A percentile compares a stretch with the other conserved stretches of the same genome.
phyloP scores from a whole-genome alignment of 2,113 vertebrate species.

The Tursiops truncatus region DNA sequence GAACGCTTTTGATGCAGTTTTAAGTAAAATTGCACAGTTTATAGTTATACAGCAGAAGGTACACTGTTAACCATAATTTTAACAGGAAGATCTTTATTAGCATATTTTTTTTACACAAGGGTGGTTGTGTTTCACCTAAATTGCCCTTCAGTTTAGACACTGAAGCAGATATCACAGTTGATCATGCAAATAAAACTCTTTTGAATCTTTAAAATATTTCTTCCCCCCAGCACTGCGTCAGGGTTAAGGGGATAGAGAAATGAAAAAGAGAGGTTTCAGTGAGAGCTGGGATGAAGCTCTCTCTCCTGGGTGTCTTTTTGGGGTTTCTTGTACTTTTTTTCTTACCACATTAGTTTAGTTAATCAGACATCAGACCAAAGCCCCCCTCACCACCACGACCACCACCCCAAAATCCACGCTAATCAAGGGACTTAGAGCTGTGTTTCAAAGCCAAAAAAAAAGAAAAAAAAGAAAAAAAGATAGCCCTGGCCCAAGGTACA shows the following conservation, averaged over 20 bases:
- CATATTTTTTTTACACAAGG: slow-evolving; percentile 83
- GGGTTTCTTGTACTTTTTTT: slow-evolving; percentile 1
- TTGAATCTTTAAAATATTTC: slow-evolving; percentile 69
- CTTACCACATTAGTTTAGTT: neutral
- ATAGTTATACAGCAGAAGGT: slow-evolving; percentile 83
- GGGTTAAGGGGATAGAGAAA: slow-evolving; percentile 60
- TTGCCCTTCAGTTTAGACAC: slow-evolving; percentile 82
- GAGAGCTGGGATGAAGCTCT: neutral
- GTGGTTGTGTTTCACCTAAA: slow-evolving; percentile 87
- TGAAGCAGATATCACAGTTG: slow-evolving; percentile 84
- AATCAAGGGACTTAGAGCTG: slow-evolving; percentile 22
- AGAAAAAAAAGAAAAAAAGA: no score
- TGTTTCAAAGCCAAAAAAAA: neutral
- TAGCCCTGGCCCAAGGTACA: neutral
- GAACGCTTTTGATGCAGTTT: slow-evolving; percentile 87
- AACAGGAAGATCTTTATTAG: slow-evolving; percentile 90
- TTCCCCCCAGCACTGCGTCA: neutral
- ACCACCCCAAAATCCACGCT: neutral
- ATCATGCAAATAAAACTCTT: slow-evolving; percentile 84
- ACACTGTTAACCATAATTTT: slow-evolving; percentile 87
- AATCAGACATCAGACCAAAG: neutral
- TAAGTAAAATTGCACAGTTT: slow-evolving; percentile 89
- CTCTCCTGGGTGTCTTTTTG: neutral
- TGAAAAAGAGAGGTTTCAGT: slow-evolving; percentile 10
- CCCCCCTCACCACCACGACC: neutral